Conservation (phyloP, 2,888 invertebrate species). For the Microctonus aethiopoides region DNA sequence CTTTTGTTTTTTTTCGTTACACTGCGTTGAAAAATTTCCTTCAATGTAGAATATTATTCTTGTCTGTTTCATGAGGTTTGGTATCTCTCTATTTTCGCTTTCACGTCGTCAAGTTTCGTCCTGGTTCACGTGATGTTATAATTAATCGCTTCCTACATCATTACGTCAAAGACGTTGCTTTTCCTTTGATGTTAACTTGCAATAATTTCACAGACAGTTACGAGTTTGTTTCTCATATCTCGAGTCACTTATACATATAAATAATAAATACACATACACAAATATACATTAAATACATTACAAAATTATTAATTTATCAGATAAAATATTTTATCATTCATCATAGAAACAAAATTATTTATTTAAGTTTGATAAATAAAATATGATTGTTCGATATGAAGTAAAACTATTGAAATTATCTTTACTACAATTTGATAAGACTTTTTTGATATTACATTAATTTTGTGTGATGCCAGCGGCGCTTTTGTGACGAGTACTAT, state of each 20-base stretch:
- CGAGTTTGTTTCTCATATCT: background rate
- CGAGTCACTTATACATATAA: too few species aligned
- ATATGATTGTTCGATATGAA: background rate
- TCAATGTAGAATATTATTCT: conserved; percentile 21
- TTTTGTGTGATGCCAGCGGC: background rate
- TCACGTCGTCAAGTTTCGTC: background rate
- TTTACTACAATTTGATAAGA: background rate
- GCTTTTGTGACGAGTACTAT: background rate
- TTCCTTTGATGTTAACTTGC: conserved; percentile 7
- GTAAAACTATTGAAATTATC: background rate
- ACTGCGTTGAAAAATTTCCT: too few species aligned
- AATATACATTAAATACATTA: too few species aligned
- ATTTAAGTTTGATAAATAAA: too few species aligned
- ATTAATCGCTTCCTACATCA: background rate
- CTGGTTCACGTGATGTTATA: background rate
- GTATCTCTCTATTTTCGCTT: background rate
- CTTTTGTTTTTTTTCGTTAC: too few species aligned
- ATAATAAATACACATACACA: background rate
- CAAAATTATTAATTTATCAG: too few species aligned
- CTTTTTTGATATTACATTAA: background rate
- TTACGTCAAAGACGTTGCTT: background rate
- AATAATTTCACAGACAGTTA: background rate
- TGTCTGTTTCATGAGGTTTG: conserved; percentile 11
- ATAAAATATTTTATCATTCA: too few species aligned
- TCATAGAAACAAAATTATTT: too few species aligned